Percentiles rank a stretch among this genome's conserved stretches.
phyloP scores from a whole-genome alignment of 2,888 invertebrate genomes.

The Nephrotoma flavescens region DNA sequence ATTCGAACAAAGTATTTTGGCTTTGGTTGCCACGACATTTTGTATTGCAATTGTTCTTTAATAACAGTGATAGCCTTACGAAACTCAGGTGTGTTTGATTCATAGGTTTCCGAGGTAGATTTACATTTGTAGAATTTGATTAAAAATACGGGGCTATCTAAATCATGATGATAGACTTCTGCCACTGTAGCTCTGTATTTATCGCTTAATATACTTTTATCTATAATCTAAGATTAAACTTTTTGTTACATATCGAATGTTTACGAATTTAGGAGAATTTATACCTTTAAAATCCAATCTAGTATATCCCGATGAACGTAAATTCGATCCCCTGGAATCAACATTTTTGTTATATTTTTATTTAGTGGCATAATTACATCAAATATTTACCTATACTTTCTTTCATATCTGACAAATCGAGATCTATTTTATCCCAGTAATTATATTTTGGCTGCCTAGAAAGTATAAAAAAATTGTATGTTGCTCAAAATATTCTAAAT shows the following conservation, averaged over 20 bases:
- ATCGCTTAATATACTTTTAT: background rate
- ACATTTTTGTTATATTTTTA: background rate
- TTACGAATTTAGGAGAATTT: too few species aligned
- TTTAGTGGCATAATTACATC: too few species aligned
- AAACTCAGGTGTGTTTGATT: background rate
- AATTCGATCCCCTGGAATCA: background rate
- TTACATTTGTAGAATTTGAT: background rate
- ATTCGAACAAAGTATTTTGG: background rate
- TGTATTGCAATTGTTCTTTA: background rate
- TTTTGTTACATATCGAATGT: too few species aligned
- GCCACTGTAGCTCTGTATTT: too few species aligned
- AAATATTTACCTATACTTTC: too few species aligned
- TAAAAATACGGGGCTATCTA: background rate
- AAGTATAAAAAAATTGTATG: too few species aligned
- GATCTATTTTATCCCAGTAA: too few species aligned
- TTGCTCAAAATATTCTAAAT: too few species aligned
- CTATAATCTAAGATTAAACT: background rate
- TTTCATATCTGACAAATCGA: too few species aligned
- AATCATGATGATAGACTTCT: too few species aligned
- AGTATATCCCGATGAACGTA: background rate
- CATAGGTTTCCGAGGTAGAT: background rate
- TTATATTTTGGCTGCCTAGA: too few species aligned
- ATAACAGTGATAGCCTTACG: background rate
- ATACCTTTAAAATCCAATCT: background rate
- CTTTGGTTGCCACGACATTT: background rate